These are phyloP conservation scores for Dicyema japonicum DNA, from an alignment of 1,140 invertebrate genomes.

Conservation along the genomic window DNA sequence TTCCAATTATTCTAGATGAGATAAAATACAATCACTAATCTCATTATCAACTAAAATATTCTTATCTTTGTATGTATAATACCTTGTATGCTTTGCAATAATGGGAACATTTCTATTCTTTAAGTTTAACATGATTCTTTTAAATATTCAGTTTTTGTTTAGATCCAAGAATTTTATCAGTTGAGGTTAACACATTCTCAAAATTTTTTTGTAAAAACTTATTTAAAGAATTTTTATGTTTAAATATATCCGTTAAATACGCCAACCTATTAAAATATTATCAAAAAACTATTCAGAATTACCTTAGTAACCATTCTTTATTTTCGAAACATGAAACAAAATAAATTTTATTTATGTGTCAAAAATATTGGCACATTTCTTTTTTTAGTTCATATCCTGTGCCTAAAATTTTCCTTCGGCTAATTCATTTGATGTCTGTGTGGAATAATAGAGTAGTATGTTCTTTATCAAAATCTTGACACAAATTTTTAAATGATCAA, in stretches of 20 bases:
- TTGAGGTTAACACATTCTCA: not conserved
- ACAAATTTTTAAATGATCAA: constrained; percentile 1
- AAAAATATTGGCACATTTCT: not conserved
- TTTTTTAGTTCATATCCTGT: not conserved
- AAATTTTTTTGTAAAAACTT: not conserved
- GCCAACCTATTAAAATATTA: not conserved
- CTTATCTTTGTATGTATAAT: too few relatives aligned
- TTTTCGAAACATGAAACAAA: too few relatives aligned
- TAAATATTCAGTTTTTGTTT: not conserved
- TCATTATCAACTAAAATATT: too few relatives aligned
- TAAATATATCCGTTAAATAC: not conserved
- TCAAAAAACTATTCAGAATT: too few relatives aligned
- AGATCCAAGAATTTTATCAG: not conserved
- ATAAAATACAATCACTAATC: too few relatives aligned
- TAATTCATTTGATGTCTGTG: not conserved
- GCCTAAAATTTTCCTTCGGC: not conserved
- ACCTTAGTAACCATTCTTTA: too few relatives aligned
- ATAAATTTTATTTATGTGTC: not conserved
- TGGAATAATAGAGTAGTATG: not conserved
- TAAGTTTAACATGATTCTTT: too few relatives aligned
- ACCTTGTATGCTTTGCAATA: too few relatives aligned
- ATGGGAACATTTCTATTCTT: too few relatives aligned
- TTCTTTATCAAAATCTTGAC: not conserved
- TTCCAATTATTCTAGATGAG: too few relatives aligned
- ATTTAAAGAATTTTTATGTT: not conserved